Evolutionary conservation across 1,140 invertebrate species (phyloP).

Genomic region (Diprion similis): DNA sequence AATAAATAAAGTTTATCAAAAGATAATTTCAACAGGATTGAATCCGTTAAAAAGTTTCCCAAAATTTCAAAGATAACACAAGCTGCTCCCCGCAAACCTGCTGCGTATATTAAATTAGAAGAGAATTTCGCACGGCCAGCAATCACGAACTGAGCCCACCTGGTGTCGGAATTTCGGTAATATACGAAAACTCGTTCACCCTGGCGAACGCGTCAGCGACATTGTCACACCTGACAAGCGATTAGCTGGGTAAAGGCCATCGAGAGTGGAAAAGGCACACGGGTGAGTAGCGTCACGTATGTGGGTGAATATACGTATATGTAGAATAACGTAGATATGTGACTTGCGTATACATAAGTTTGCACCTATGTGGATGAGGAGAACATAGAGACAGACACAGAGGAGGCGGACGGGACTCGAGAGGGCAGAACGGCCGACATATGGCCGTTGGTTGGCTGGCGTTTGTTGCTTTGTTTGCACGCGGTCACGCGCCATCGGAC

Average conservation of each 20-base stretch:
- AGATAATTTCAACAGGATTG: not conserved
- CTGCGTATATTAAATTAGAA: not conserved
- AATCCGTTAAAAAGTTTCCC: too few species aligned
- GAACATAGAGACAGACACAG: not conserved
- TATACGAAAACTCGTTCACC: not conserved
- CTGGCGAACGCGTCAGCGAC: not conserved
- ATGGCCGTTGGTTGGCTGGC: not conserved
- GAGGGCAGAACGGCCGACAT: slow-evolving; percentile 6
- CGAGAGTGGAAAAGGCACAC: not conserved
- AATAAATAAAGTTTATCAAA: not conserved
- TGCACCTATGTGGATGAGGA: not conserved
- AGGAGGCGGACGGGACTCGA: not conserved
- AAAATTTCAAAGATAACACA: too few species aligned
- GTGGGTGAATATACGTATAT: not conserved
- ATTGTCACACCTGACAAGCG: not conserved
- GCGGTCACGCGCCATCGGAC: not conserved
- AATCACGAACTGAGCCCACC: not conserved
- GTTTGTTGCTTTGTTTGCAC: slow-evolving; percentile 1
- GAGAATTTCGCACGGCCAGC: not conserved
- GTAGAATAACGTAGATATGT: too few species aligned
- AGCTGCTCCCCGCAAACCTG: too few species aligned
- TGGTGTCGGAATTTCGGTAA: not conserved
- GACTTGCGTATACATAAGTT: not conserved
- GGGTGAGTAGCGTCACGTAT: too few species aligned
- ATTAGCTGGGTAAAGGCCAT: not conserved